phyloP scores from a whole-genome alignment of 2,113 vertebrate species.

The Cyrtonyx montezumae region DNA sequence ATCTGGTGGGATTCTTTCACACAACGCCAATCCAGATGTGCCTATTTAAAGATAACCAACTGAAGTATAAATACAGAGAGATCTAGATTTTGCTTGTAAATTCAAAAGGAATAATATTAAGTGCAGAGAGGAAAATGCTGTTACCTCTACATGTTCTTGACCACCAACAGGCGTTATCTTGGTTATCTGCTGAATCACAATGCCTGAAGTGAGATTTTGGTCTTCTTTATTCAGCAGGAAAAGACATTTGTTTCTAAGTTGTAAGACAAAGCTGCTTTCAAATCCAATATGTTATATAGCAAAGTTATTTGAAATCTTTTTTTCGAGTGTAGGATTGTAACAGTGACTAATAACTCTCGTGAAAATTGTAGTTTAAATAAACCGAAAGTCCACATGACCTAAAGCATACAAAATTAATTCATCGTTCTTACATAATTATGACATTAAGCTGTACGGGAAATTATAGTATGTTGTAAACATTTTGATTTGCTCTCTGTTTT shows the following conservation, averaged over 20 bases:
- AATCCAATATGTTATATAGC: background rate
- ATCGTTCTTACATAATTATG: conserved; percentile 29
- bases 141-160: background rate
- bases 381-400: background rate
- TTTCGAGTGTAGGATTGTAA: background rate
- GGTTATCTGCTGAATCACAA: background rate
- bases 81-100: no score
- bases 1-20: background rate
- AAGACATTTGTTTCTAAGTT: background rate
- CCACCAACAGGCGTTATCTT: background rate
- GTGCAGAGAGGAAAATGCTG: background rate
- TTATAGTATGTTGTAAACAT: conserved; percentile 22
- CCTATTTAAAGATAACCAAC: background rate
- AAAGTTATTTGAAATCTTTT: background rate
- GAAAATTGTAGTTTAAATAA: background rate
- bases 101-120: background rate
- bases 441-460: background rate
- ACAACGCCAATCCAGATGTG: background rate
- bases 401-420: background rate
- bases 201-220: background rate
- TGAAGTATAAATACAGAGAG: background rate
- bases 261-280: background rate
- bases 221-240: background rate
- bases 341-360: background rate
- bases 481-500: conserved; percentile 53